A percentile compares a stretch with the other conserved stretches of the same genome.
These are phyloP conservation scores for Centropus bengalensis DNA, from an alignment of 2,113 vertebrate genomes.

Conservation along the genomic window DNA sequence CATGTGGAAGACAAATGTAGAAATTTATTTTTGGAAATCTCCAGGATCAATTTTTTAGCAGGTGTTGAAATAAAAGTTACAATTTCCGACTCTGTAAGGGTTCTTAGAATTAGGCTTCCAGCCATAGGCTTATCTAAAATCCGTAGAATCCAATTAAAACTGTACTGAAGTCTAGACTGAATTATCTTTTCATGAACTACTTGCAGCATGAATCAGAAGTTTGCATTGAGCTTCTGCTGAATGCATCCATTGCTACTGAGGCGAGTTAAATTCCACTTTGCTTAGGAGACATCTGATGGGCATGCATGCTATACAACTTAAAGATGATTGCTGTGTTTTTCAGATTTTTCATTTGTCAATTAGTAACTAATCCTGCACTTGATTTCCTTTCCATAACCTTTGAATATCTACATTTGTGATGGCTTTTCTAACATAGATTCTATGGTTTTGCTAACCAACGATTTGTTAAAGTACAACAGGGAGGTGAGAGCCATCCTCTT, in stretches of 20 bases:
- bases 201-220: slow-evolving; percentile 33
- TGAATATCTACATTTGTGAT: not conserved
- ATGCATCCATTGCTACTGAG: not conserved
- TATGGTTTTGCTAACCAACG: not conserved
- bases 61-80: slow-evolving; percentile 49
- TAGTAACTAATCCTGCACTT: not conserved
- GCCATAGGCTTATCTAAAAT: slow-evolving; percentile 80
- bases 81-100: slow-evolving; percentile 44
- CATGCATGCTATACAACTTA: not conserved
- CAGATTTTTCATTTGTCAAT: not conserved
- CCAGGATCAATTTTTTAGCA: not conserved
- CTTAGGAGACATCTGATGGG: not conserved
- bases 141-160: slow-evolving; percentile 85
- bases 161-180: slow-evolving; percentile 79
- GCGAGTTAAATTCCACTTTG: not conserved
- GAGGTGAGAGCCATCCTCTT: not conserved
- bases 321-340: not conserved
- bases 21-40: not conserved
- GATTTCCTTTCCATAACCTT: not conserved
- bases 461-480: not conserved
- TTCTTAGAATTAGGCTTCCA: slow-evolving; percentile 71
- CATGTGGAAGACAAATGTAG: not conserved
- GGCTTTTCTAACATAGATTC: not conserved
- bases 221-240: not conserved
- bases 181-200: slow-evolving; percentile 68